Evolutionary conservation across 2,888 invertebrate species (phyloP).

Genomic region (Neoscelio sp.): DNA sequence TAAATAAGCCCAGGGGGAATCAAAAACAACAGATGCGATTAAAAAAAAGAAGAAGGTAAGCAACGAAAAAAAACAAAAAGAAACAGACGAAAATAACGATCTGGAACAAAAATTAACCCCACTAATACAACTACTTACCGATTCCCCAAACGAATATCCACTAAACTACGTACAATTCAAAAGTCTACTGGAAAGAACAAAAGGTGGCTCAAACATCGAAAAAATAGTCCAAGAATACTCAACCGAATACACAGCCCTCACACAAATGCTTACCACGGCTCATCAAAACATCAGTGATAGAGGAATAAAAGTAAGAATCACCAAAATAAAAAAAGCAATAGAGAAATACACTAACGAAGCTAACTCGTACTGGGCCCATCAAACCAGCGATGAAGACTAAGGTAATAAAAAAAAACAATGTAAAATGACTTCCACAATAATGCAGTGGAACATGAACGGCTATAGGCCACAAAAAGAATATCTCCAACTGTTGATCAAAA

Average conservation of each 20-base stretch:
- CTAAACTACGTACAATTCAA: neutral
- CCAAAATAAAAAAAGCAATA: conserved; percentile 4
- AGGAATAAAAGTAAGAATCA: neutral
- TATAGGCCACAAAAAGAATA: conserved; percentile 14
- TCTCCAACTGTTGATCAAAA: conserved; percentile 10
- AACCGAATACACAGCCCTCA: neutral
- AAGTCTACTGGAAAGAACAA: conserved; percentile 1
- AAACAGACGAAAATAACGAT: neutral
- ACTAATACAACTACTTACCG: neutral
- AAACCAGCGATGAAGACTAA: conserved; percentile 1
- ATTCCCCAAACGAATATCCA: neutral
- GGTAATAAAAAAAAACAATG: too few species aligned
- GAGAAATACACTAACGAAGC: too few species aligned
- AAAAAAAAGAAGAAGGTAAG: too few species aligned
- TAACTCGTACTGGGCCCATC: too few species aligned
- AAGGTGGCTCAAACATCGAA: neutral
- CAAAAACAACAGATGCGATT: too few species aligned
- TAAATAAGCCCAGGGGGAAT: too few species aligned
- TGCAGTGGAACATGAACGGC: conserved; percentile 45
- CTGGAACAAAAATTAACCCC: neutral
- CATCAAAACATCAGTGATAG: neutral
- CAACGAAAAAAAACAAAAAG: too few species aligned
- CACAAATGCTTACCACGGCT: neutral
- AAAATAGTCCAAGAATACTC: neutral
- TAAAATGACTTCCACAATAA: conserved; percentile 10